Evolutionary conservation across 2,113 vertebrate species (phyloP), one percentile per base, ranked within the genome.

Genomic region (Salvelinus namaycush): DNA sequence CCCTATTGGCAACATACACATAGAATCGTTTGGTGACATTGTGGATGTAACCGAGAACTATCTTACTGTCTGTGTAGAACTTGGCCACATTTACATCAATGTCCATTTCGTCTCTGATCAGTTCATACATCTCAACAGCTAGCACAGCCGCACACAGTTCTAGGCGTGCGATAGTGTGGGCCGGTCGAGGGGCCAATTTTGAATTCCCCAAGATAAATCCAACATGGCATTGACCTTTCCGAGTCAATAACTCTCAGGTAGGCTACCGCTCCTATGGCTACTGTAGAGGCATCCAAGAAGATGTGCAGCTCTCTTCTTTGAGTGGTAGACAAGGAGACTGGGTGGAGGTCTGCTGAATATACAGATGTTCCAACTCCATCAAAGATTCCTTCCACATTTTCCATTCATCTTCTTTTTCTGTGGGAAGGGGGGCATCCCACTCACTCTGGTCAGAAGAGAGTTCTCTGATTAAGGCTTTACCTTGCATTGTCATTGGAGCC

Each of bases 121-220:
- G 16, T 48, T 80, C 72, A 13, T 27, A n/a, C 5, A 81, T 24
- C 1, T 31, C 31, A 31, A 31, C 31, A 31, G 31, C 31, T 31
- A 5, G 31, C 31, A 31, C 31, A 31, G 31, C 31, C 5, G 31
- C 68, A 62, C 78, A 84, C 6, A 76, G 18, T 27, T 84, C 76
- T 1, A 74, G 13, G 0, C 60, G 20, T 26, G 77, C 74, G 1
- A 71, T 57, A 12, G 80, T 82, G 34, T 79, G 77, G 2, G 26
- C 76, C 27, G 70, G 75, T 3, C 4, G 8, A 27, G 70, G 76
- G 8, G 78, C 76, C 62, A 86, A 18, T 24, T 83, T 83, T 1
- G 78, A 48, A 13, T 81, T 80, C 1, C 81, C 69, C 57, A 78
- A 75, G 2, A 83, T 12, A 26, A 83, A 78, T 20, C 78, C 75